phyloP scores from a whole-genome alignment of 2,113 vertebrate genomes.

The Cyanoderma ruficeps region DNA sequence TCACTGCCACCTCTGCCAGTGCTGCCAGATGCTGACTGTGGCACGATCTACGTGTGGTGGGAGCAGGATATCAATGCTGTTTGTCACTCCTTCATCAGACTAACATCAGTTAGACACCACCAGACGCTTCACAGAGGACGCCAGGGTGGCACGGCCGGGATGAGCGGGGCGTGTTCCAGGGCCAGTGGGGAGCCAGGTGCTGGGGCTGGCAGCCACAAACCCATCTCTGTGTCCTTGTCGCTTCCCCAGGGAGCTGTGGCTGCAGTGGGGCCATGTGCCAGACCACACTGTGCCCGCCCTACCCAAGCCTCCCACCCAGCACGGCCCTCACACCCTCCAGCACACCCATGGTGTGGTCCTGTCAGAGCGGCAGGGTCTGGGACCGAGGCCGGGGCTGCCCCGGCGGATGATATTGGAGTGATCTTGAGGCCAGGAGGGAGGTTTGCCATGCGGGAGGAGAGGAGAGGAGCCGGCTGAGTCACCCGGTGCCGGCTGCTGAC shows the following conservation, averaged over 20 bases:
- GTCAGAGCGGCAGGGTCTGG: neutral
- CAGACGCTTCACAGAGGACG: neutral
- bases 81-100: neutral
- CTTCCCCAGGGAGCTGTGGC: neutral
- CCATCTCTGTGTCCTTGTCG: neutral
- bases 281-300: fast-evolving
- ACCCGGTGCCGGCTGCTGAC: slow-evolving; percentile 20
- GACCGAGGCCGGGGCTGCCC: neutral
- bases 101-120: neutral
- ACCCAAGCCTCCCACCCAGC: fast-evolving
- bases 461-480: slow-evolving; percentile 34
- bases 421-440: slow-evolving; percentile 29
- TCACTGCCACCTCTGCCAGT: neutral
- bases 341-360: fast-evolving
- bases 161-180: neutral
- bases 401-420: neutral
- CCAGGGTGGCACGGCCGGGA: fast-evolving
- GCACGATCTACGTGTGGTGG: fast-evolving
- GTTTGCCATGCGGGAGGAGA: neutral
- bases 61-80: neutral
- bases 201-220: neutral
- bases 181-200: neutral
- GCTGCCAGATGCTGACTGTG: slow-evolving; percentile 16
- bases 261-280: neutral
- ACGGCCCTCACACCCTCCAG: fast-evolving